A percentile compares a stretch with the other conserved stretches of the same genome.
These are phyloP conservation scores for Vannuccia rotundouncinata DNA, from an alignment of 2,888 invertebrate genomes.

Conservation along the genomic window DNA sequence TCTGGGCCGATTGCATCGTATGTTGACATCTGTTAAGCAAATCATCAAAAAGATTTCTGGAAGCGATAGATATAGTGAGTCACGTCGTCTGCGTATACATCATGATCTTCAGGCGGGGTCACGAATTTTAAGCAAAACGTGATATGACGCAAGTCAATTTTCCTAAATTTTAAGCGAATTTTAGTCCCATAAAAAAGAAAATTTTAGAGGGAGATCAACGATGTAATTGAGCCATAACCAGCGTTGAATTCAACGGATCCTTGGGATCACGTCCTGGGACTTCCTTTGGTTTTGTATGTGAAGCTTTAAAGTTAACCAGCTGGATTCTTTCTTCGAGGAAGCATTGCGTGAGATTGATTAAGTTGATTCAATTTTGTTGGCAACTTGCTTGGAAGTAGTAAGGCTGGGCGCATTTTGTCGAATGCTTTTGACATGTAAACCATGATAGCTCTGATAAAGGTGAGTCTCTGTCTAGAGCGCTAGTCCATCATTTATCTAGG, in stretches of 20 bases:
- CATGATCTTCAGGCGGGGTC: background rate
- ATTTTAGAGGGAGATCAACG: background rate
- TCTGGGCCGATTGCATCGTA: background rate
- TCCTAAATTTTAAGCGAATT: too few species aligned
- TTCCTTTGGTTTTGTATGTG: background rate
- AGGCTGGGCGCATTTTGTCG: background rate
- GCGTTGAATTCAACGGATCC: background rate
- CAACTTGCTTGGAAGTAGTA: background rate
- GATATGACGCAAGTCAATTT: too few species aligned
- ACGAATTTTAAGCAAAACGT: too few species aligned
- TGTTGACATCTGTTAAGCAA: background rate
- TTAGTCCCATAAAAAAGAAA: too few species aligned
- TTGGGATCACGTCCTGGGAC: background rate
- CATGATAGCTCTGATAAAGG: slow-evolving; percentile 14
- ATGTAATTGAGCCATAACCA: background rate
- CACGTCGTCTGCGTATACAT: background rate
- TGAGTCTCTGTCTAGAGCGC: background rate
- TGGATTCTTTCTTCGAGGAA: background rate
- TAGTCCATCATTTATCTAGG: background rate
- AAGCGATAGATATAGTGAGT: background rate
- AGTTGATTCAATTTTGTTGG: background rate
- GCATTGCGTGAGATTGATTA: background rate
- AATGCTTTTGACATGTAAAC: background rate
- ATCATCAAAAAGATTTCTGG: background rate
- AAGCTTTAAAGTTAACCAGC: background rate